Percentiles rank a stretch among this genome's conserved stretches.
Evolutionary conservation across 2,797 vertebrate species (phyloP).

Genomic region (Leuciscus waleckii): DNA sequence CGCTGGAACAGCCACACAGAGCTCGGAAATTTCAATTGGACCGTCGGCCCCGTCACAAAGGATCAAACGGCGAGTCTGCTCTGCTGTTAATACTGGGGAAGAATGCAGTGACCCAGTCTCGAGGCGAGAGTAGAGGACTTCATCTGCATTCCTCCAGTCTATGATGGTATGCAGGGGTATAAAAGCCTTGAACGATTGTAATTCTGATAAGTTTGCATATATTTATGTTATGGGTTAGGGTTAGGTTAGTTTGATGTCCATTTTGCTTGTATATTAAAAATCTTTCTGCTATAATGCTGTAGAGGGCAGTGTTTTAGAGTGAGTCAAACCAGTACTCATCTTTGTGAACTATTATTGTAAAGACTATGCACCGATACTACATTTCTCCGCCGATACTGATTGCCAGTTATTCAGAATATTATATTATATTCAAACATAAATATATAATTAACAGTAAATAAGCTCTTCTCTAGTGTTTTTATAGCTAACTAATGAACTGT

Average conservation of each 20-base stretch:
- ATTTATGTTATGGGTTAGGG: background rate
- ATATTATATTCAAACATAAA: too few species aligned
- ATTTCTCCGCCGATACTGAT: too few species aligned
- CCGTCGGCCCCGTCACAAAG: conserved; percentile 37
- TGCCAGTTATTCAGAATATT: too few species aligned
- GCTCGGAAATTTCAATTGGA: conserved; percentile 42
- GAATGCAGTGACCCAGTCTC: conserved; percentile 14
- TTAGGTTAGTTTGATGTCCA: background rate
- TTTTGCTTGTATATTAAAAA: background rate
- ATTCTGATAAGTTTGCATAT: background rate
- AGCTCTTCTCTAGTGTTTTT: too few species aligned
- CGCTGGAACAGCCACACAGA: conserved; percentile 25
- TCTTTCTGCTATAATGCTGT: background rate
- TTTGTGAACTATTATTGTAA: background rate
- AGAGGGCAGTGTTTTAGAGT: background rate
- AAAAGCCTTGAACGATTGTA: background rate
- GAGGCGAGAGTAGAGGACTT: conserved; percentile 32
- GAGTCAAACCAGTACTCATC: background rate
- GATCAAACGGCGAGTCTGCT: conserved; percentile 32
- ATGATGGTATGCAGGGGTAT: background rate
- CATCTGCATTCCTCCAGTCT: conserved; percentile 41
- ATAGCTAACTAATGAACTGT: too few species aligned
- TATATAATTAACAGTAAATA: too few species aligned
- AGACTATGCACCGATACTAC: too few species aligned
- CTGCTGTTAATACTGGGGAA: conserved; percentile 1